Conservation (phyloP, 2,113 vertebrate species). For the Thamnaconus septentrionalis region DNA sequence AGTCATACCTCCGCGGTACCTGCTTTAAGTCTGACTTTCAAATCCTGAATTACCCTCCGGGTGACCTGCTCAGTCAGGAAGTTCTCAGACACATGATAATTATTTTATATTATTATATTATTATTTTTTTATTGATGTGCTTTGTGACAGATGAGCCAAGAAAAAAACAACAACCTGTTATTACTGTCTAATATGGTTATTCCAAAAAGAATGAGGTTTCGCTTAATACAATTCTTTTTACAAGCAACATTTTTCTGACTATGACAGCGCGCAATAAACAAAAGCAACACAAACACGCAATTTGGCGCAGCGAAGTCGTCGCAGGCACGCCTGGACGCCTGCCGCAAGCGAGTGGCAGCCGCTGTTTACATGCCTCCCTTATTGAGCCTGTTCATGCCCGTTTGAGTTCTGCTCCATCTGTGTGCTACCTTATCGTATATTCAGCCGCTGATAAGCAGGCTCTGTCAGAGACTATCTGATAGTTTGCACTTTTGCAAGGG, state of each 20-base stretch:
- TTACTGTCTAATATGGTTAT: too few species aligned
- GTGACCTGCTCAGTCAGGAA: conserved; percentile 1
- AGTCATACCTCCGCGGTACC: conserved; percentile 25
- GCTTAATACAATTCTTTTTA: too few species aligned
- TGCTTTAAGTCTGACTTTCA: conserved; percentile 28
- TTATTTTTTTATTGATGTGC: too few species aligned
- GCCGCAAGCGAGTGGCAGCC: conserved; percentile 8
- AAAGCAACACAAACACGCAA: too few species aligned
- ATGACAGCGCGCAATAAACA: too few species aligned
- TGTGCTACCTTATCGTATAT: conserved; percentile 49
- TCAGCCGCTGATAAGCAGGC: conserved; percentile 39
- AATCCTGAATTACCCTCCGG: conserved; percentile 25
- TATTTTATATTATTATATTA: too few species aligned
- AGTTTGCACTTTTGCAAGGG: conserved; percentile 41
- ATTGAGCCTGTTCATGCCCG: conserved; percentile 38
- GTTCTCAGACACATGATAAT: too few species aligned
- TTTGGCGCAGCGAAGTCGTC: not conserved
- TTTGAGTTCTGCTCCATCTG: conserved; percentile 52
- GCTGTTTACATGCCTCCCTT: conserved; percentile 51
- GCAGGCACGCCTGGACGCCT: not conserved
- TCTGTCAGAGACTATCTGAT: conserved; percentile 54
- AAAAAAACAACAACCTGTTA: too few species aligned
- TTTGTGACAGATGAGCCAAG: too few species aligned
- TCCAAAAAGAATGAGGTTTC: too few species aligned
- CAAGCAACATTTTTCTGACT: too few species aligned